These are phyloP conservation scores for Porites lutea DNA, from an alignment of 64 coral and sea anemone species.

Conservation along the genomic window DNA sequence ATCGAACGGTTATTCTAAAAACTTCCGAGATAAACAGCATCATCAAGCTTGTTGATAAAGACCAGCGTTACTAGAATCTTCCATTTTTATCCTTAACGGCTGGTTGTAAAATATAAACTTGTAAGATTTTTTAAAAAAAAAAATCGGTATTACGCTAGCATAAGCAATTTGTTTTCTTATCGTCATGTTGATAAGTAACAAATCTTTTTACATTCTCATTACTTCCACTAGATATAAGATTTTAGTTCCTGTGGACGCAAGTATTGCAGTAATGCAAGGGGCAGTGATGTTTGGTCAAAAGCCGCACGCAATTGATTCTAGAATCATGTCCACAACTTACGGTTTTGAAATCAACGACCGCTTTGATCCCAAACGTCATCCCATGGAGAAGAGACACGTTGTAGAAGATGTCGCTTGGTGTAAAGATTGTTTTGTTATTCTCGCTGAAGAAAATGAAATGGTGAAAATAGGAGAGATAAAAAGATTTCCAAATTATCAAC, in stretches of 20 bases:
- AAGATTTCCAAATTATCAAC: background rate
- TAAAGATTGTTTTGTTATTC: background rate
- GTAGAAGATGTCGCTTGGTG: background rate
- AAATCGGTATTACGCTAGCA: no score
- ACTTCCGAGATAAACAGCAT: no score
- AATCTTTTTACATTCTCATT: no score
- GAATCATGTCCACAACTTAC: conserved; percentile 40
- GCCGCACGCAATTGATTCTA: background rate
- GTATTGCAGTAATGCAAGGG: conserved; percentile 35
- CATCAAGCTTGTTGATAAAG: no score
- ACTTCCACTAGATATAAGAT: background rate
- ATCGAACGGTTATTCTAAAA: no score
- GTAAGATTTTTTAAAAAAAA: no score
- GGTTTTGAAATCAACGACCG: background rate
- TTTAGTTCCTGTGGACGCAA: background rate
- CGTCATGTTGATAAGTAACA: no score
- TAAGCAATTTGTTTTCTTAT: no score
- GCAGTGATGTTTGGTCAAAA: conserved; percentile 47
- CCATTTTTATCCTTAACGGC: no score
- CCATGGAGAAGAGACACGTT: background rate
- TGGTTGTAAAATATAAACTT: no score
- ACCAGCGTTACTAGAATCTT: no score
- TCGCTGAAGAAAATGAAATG: background rate
- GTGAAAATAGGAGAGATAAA: background rate
- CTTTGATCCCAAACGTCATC: conserved; percentile 13